phyloP scores from a whole-genome alignment of 1,140 invertebrate genomes.

The Rhyzopertha dominica region DNA sequence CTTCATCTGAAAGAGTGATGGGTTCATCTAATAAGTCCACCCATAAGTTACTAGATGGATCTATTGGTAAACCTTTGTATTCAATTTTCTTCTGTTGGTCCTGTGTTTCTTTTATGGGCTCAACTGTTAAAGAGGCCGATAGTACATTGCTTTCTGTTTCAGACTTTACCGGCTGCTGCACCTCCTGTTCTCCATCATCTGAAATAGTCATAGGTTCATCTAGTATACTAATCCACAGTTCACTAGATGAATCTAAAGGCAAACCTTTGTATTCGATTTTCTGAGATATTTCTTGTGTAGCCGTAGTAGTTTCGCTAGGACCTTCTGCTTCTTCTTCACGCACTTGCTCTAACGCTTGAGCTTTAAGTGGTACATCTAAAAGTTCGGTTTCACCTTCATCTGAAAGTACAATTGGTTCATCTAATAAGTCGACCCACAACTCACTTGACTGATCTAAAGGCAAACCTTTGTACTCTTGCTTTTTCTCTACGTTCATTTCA shows the following conservation, averaged over 20 bases:
- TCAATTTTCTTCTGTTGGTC: too few relatives aligned
- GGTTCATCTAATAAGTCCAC: conserved; percentile 49
- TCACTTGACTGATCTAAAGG: conserved; percentile 49
- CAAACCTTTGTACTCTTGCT: conserved; percentile 43
- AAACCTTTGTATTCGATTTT: background rate
- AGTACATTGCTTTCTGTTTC: too few relatives aligned
- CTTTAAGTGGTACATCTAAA: background rate
- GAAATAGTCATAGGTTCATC: conserved; percentile 35
- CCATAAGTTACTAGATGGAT: conserved; percentile 48
- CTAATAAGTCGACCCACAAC: conserved; percentile 51
- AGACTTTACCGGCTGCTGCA: too few relatives aligned
- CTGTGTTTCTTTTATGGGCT: too few relatives aligned
- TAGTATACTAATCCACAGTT: background rate
- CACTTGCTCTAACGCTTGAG: too few relatives aligned
- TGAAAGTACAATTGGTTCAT: conserved; percentile 47
- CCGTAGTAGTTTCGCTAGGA: conserved; percentile 19
- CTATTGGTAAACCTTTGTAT: conserved; percentile 46
- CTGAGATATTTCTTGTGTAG: background rate
- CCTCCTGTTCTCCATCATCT: conserved; percentile 33
- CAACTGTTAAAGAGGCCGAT: too few relatives aligned
- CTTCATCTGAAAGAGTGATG: conserved; percentile 33
- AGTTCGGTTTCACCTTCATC: conserved; percentile 27
- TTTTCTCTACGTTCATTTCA: conserved; percentile 1
- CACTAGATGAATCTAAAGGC: background rate
- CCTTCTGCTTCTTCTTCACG: conserved; percentile 18